phyloP scores from a whole-genome alignment of 1,140 invertebrate genomes.

The Drosophila pachea region DNA sequence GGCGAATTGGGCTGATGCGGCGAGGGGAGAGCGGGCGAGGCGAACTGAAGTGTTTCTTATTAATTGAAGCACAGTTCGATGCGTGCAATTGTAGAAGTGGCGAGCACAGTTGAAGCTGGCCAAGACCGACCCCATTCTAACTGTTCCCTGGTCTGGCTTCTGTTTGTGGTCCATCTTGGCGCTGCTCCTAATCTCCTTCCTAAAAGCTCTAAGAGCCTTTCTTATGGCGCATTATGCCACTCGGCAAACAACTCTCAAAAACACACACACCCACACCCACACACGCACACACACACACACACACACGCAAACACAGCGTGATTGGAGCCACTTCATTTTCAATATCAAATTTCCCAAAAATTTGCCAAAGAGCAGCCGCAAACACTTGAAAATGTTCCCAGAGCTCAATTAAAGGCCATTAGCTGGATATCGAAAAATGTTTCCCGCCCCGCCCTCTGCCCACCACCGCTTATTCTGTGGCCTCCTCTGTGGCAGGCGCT shows the following conservation, averaged over 20 bases:
- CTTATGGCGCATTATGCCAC: slow-evolving; percentile 39
- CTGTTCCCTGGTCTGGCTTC: slow-evolving; percentile 4
- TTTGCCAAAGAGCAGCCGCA: slow-evolving; percentile 64
- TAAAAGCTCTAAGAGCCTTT: background rate
- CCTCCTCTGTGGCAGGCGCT: background rate
- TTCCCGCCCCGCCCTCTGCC: background rate
- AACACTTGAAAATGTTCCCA: slow-evolving; percentile 74
- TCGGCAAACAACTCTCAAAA: slow-evolving; percentile 38
- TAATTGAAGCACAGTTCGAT: slow-evolving; percentile 58
- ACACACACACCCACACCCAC: slow-evolving; percentile 7
- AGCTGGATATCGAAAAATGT: slow-evolving; percentile 47
- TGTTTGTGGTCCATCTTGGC: slow-evolving; percentile 1
- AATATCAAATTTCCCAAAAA: slow-evolving; percentile 68
- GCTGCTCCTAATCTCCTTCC: slow-evolving; percentile 11
- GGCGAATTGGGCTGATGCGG: slow-evolving; percentile 14
- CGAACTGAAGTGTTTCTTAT: slow-evolving; percentile 58
- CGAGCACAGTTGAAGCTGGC: slow-evolving; percentile 10
- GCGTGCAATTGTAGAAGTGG: slow-evolving; percentile 37
- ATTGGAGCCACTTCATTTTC: slow-evolving; percentile 61
- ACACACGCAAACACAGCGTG: background rate
- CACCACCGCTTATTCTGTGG: no score
- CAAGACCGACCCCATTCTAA: background rate
- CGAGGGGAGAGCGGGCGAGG: slow-evolving; percentile 31
- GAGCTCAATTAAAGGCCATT: slow-evolving; percentile 76
- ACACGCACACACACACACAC: slow-evolving; percentile 10